A percentile compares a stretch with the other conserved stretches of the same genome.
Evolutionary conservation across 37 sponge, comb jelly and placozoan genomes (phyloP).

Genomic region (Tethya wilhelma): DNA sequence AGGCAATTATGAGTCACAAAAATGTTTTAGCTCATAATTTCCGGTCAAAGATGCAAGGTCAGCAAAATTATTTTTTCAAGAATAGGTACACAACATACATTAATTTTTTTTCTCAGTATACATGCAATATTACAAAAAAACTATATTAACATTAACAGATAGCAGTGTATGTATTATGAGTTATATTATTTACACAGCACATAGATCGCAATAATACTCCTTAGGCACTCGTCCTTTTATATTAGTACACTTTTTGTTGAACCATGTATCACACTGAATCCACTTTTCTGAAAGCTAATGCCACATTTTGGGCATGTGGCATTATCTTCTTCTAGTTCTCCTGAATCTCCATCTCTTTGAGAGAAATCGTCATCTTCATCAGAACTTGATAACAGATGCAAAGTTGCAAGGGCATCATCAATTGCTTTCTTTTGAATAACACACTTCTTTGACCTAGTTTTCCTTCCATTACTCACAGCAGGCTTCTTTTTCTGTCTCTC

Average conservation of each 20-base stretch:
- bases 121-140: constrained; percentile 26
- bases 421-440: constrained; percentile 5
- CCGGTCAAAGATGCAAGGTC: constrained; percentile 15
- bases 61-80: constrained; percentile 6
- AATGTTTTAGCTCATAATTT: constrained; percentile 23
- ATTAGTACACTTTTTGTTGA: constrained; percentile 35
- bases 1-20: constrained; percentile 38
- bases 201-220: too few relatives aligned
- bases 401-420: constrained; percentile 7
- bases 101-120: neutral
- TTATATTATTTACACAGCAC: constrained; percentile 28
- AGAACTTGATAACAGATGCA: constrained; percentile 25
- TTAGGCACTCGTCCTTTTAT: constrained; percentile 35
- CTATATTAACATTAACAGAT: neutral
- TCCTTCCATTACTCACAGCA: neutral
- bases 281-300: constrained; percentile 34
- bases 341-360: too few relatives aligned
- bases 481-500: neutral
- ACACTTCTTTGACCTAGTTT: constrained; percentile 16
- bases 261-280: constrained; percentile 54
- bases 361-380: constrained; percentile 6
- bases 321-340: too few relatives aligned
- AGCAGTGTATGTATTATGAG: constrained; percentile 39
- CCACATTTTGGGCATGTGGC: constrained; percentile 39
- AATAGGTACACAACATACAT: too few relatives aligned